Percentiles rank a stretch among this genome's conserved stretches.
Evolutionary conservation across 2,113 vertebrate genomes (phyloP).

Genomic region (Suricata suricatta): DNA sequence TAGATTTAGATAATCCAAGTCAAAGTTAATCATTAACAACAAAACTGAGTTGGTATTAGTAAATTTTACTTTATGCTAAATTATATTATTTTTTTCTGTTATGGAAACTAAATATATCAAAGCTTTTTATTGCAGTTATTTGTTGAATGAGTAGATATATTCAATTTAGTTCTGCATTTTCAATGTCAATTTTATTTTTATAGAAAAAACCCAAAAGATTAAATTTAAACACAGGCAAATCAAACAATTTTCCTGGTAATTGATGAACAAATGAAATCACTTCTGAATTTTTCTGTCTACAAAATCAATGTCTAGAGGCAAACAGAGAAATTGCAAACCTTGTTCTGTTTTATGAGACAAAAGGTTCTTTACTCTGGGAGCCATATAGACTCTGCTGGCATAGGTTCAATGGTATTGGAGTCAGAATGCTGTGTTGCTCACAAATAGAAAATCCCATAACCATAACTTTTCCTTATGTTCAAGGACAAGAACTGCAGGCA

Average conservation of each 20-base stretch:
- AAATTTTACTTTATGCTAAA: background rate
- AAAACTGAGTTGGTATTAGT: background rate
- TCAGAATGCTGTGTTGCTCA: background rate
- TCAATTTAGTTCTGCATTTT: constrained; percentile 22
- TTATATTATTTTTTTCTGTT: background rate
- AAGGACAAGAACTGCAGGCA: background rate
- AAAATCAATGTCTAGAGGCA: constrained; percentile 35
- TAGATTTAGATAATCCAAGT: constrained; percentile 16
- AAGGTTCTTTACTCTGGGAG: background rate
- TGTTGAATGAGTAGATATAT: background rate
- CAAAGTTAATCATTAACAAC: background rate
- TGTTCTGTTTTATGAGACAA: background rate
- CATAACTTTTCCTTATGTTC: background rate
- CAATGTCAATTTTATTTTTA: constrained; percentile 32
- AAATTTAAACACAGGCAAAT: constrained; percentile 19
- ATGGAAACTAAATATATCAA: background rate
- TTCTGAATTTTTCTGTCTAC: background rate
- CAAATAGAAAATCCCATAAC: background rate
- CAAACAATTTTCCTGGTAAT: constrained; percentile 3
- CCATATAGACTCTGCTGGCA: background rate
- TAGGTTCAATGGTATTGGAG: background rate
- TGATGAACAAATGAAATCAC: constrained; percentile 25
- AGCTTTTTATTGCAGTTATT: background rate
- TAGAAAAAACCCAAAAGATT: background rate
- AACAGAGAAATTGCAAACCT: constrained; percentile 26